A percentile compares a stretch with the other conserved stretches of the same genome.
phyloP scores from a whole-genome alignment of 2,113 vertebrate species.

The Anseranas semipalmata region DNA sequence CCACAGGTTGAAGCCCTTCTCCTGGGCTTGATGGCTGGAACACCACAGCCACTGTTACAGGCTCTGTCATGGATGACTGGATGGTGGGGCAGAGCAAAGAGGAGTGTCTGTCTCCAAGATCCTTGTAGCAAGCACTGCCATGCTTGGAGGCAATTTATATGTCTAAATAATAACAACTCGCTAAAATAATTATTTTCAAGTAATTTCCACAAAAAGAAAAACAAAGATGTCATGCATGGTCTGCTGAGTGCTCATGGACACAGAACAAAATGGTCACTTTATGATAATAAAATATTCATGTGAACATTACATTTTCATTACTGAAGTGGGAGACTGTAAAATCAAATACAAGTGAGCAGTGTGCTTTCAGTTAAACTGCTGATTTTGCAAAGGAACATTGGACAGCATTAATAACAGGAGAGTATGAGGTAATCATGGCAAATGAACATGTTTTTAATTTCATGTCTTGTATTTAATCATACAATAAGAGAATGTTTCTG shows the following conservation, averaged over 20 bases:
- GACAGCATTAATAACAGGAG: not conserved
- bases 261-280: slow-evolving; percentile 14
- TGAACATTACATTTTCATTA: slow-evolving; percentile 12
- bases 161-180: not conserved
- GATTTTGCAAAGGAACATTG: slow-evolving; percentile 12
- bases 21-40: not conserved
- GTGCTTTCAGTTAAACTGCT: slow-evolving; percentile 40
- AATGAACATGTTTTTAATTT: slow-evolving; percentile 30
- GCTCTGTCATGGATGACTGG: not conserved
- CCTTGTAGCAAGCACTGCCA: not conserved
- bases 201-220: not conserved
- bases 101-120: not conserved
- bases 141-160: not conserved
- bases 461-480: not conserved
- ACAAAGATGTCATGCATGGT: not conserved
- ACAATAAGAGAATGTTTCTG: not conserved
- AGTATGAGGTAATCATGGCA: not conserved
- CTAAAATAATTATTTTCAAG: not conserved
- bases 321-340: not conserved
- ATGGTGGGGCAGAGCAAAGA: not conserved
- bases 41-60: not conserved
- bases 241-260: not conserved
- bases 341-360: slow-evolving; percentile 1
- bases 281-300: slow-evolving; percentile 44
- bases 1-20: not conserved